These are phyloP conservation scores for Podarcis raffonei DNA, from an alignment of 2,113 vertebrate species.

Conservation along the genomic window DNA sequence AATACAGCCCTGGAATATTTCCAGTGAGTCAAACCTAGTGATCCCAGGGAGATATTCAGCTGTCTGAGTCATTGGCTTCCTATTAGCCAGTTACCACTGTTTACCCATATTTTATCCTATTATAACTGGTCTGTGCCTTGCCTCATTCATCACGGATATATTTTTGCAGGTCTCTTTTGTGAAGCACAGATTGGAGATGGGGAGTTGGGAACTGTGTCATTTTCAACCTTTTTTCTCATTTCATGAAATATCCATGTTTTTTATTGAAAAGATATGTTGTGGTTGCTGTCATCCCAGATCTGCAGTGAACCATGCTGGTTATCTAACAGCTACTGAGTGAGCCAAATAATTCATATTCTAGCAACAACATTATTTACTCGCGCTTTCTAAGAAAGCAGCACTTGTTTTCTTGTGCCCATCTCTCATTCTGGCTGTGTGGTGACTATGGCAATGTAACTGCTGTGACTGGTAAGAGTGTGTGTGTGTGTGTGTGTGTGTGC, in stretches of 20 bases:
- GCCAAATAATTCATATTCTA: slow-evolving; percentile 31
- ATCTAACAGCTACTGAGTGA: slow-evolving; percentile 36
- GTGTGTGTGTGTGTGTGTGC: too few relatives aligned
- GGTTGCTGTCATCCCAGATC: slow-evolving; percentile 22
- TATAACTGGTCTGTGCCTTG: slow-evolving; percentile 39
- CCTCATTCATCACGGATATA: slow-evolving; percentile 16
- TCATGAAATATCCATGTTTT: slow-evolving; percentile 7
- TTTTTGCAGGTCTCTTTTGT: background rate
- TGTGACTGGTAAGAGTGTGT: background rate
- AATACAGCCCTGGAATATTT: background rate
- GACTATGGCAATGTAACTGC: background rate
- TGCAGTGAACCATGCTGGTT: slow-evolving; percentile 29
- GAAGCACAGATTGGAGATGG: slow-evolving; percentile 18
- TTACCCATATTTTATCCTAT: slow-evolving; percentile 37
- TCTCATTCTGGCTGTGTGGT: slow-evolving; percentile 3
- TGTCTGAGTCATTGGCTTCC: slow-evolving; percentile 54
- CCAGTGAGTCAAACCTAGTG: slow-evolving; percentile 36
- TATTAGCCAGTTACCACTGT: slow-evolving; percentile 48
- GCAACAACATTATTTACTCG: slow-evolving; percentile 43
- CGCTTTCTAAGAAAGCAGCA: slow-evolving; percentile 33
- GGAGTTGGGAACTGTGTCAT: slow-evolving; percentile 7
- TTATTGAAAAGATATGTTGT: slow-evolving; percentile 40
- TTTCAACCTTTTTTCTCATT: slow-evolving; percentile 32
- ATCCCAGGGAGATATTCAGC: slow-evolving; percentile 18
- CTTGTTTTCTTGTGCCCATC: background rate